These are phyloP conservation scores for Gulo gulo DNA, from an alignment of 2,113 vertebrate genomes.

Conservation along the genomic window DNA sequence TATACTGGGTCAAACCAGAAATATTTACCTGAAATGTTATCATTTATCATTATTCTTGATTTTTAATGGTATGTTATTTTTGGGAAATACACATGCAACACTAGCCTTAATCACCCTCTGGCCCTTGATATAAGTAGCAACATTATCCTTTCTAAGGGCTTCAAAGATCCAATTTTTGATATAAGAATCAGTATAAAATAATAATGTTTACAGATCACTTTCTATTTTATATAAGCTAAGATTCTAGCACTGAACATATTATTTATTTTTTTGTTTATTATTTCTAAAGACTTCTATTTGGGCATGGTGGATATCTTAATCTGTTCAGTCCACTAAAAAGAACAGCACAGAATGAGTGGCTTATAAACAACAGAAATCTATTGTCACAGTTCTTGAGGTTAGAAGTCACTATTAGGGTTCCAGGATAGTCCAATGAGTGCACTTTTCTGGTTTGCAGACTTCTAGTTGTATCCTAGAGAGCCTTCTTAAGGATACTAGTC, in stretches of 20 bases:
- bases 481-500: not conserved
- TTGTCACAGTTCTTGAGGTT: not conserved
- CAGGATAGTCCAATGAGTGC: not conserved
- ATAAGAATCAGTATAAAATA: not conserved
- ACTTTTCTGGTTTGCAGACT: not conserved
- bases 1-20: not conserved
- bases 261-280: not conserved
- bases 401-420: not conserved
- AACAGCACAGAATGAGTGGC: not conserved
- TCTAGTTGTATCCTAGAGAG: not conserved
- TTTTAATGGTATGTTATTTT: not conserved
- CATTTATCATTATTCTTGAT: not conserved
- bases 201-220: not conserved
- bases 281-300: not conserved
- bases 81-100: not conserved
- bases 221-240: not conserved
- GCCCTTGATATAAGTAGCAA: not conserved
- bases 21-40: not conserved
- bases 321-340: not conserved
- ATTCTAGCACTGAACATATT: not conserved
- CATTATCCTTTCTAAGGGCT: not conserved
- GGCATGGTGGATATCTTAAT: not conserved
- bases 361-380: not conserved
- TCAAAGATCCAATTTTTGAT: not conserved
- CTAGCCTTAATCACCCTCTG: not conserved